Conservation (phyloP, 2,797 vertebrate species). For the Etheostoma perlongum region DNA sequence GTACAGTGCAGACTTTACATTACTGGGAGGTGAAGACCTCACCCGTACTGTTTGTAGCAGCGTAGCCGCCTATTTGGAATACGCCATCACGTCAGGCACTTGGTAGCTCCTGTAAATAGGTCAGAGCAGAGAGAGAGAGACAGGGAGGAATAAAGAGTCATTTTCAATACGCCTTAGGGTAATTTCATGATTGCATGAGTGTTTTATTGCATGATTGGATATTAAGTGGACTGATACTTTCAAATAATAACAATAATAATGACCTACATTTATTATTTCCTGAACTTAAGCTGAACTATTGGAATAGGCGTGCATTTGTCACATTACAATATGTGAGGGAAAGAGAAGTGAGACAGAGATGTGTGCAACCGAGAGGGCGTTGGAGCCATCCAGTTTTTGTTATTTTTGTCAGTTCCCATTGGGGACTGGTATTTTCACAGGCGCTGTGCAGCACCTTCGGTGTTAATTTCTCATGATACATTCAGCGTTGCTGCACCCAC, state of each 20-base stretch:
- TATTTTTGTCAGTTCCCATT: background rate
- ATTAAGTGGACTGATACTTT: conserved; percentile 10
- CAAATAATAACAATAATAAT: conserved; percentile 25
- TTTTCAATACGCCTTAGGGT: conserved; percentile 50
- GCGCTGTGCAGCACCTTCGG: conserved; percentile 45
- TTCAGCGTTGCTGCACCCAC: conserved; percentile 58
- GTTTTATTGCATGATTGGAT: conserved; percentile 38
- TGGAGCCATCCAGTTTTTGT: background rate
- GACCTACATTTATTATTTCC: conserved; percentile 23
- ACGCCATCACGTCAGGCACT: conserved; percentile 53
- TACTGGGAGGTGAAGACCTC: conserved; percentile 5
- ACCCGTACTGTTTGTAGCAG: conserved; percentile 6
- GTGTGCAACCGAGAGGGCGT: background rate
- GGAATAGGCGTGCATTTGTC: background rate
- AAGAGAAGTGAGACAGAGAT: background rate
- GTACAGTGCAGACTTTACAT: background rate
- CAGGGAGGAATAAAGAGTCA: conserved; percentile 20
- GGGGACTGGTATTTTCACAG: conserved; percentile 48
- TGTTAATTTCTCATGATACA: conserved; percentile 68
- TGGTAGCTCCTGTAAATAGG: conserved; percentile 68
- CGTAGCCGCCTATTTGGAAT: conserved; percentile 6
- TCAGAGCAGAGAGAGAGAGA: conserved; percentile 46
- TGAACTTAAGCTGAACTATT: conserved; percentile 6
- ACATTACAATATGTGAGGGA: background rate
- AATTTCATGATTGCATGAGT: conserved; percentile 47